Percentiles rank a stretch among this genome's conserved stretches.
Evolutionary conservation across 1,140 invertebrate genomes (phyloP).

Genomic region (Drosophila novamexicana): DNA sequence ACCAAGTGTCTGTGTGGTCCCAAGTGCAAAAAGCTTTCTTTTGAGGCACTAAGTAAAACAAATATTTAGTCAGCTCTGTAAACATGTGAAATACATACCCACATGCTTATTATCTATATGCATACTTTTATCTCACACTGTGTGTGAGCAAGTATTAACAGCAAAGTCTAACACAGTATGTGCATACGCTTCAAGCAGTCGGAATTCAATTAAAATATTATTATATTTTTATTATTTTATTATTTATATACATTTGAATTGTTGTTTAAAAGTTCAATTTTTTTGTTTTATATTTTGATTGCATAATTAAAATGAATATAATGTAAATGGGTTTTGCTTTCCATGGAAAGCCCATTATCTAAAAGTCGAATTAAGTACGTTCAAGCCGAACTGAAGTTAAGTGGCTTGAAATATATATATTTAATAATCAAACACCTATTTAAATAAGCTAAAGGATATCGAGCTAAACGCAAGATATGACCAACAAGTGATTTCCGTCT

Average conservation of each 20-base stretch:
- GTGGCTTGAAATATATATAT: too few species aligned
- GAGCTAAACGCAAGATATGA: too few species aligned
- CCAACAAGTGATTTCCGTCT: too few species aligned
- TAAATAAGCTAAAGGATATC: too few species aligned
- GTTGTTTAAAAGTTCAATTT: too few species aligned
- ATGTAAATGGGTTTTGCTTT: too few species aligned
- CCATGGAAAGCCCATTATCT: too few species aligned
- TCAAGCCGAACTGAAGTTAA: too few species aligned
- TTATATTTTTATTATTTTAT: background rate
- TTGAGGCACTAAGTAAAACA: constrained; percentile 38
- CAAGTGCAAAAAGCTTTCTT: constrained; percentile 60
- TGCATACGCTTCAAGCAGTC: constrained; percentile 1
- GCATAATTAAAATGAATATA: too few species aligned
- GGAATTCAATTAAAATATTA: background rate
- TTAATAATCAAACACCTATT: too few species aligned
- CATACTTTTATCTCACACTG: constrained; percentile 3
- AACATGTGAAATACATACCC: constrained; percentile 9
- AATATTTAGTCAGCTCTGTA: constrained; percentile 32
- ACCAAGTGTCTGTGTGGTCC: constrained; percentile 37
- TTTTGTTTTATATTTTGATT: too few species aligned
- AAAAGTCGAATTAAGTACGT: too few species aligned
- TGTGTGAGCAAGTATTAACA: constrained; percentile 16
- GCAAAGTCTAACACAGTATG: background rate
- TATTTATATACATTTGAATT: background rate
- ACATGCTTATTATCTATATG: constrained; percentile 4